Evolutionary conservation across 2,797 vertebrate genomes (phyloP), one percentile per base, ranked within the genome.

Genomic region (Sebastes elongatus): DNA sequence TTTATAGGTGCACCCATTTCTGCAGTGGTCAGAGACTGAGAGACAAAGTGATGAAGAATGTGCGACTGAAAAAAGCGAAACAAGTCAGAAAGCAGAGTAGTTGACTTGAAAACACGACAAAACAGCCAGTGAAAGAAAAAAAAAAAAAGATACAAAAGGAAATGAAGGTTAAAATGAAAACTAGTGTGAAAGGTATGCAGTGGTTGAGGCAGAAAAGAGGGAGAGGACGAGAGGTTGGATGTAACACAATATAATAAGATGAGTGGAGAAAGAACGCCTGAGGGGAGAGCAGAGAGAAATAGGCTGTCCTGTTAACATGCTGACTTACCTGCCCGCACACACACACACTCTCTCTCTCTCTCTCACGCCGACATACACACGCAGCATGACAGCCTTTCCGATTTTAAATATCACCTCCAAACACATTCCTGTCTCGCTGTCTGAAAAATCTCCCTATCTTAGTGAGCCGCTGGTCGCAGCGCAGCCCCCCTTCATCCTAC

Each of bases 371-470:
- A 67, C 4, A 28, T 2, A 74, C 66, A 79, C 76, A 76, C 76
- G 57, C 61, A 72, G 73, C 62, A 75, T 81, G 88, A 89, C 87
- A 89, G 80, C 53, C 74, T 82, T 74, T 84, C 65, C 6, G 6
- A 88, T 83, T 88, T 89, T 87, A 85, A 92, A 92, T 88, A 89
- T 90, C 88, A 85, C 73, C 81, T 89, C 80, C 73, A 86, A 90
- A 90, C 86, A 84, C 78, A 77, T 64, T 83, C 69, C 35, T 25
- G 38, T 79, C 78, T 89, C 20, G 28, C 64, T 18, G 78, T 82
- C 83, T 91, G 42, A 74, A 66, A 87, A 84, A 76, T 76, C 81
- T 81, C 42, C 60, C 60, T 52, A 76, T 88, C 86, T 74, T 6
- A 28, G 60, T 10, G 76, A 86, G 83, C 76, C 42, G 59, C 82